Evolutionary conservation across 2,113 vertebrate genomes (phyloP), one percentile per base, ranked within the genome.

Genomic region (Stercorarius parasiticus): DNA sequence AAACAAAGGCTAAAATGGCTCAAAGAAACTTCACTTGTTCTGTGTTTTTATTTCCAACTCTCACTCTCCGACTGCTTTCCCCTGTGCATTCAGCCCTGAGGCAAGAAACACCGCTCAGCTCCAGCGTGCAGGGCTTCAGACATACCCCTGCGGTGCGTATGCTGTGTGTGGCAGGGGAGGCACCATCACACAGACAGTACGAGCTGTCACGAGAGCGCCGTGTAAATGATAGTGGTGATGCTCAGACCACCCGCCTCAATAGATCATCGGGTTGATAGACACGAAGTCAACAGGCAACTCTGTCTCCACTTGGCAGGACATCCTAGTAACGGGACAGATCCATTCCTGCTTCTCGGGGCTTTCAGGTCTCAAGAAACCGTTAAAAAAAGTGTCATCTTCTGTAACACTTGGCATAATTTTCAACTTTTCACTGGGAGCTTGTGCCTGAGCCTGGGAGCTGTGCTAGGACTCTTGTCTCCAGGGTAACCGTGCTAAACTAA

Each of bases 401-500:
- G 1, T 43, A 90, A 69, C 18, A 87, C 25, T 80, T 80, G 10
- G 14, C 77, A 69, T 47, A 8, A 40, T 82, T 91, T 91, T 84
- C 47, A 78, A 67, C 85, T 85, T 85, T 94, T 93, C 56, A 32
- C 53, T 14, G 18, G 27, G n/a, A 91, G 36, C 40, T 53, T 1
- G 0, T 43, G 64, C 55, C 32, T 32, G 52, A 50, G 81, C 8
- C 47, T 18, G 16, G 50, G 16, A 77, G 64, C 69, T 81, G 40
- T 59, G 80, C 38, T 38, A 64, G 65, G 45, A 88, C 36, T 55
- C 72, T 36, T 0, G 6, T 93, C 86, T 91, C 78, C 96, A 66
- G 56, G 66, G 74, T 77, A 94, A 94, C 95, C 5, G 19, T 13
- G 71, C 53, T 74, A 94, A 96, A 95, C 72, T 70, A 87, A 96